Evolutionary conservation across 1,140 invertebrate species (phyloP).

Genomic region (Centruroides sculpturatus): DNA sequence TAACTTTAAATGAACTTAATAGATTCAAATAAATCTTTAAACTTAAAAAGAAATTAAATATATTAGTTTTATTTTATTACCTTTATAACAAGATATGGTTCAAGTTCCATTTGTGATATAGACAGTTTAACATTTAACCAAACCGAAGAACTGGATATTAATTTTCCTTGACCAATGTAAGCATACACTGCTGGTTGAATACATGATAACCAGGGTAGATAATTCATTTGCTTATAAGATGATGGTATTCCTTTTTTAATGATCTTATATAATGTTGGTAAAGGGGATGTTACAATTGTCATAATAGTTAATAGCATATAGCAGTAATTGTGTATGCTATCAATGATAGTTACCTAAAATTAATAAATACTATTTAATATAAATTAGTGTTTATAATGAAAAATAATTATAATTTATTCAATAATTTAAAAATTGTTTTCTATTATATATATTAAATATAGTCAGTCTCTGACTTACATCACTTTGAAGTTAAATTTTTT

Average conservation of each 20-base stretch:
- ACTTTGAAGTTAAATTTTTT: too few relatives aligned
- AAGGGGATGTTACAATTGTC: slow-evolving; percentile 3
- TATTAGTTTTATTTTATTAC: not conserved
- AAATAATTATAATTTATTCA: too few relatives aligned
- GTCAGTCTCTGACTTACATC: too few relatives aligned
- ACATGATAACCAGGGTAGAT: slow-evolving; percentile 6
- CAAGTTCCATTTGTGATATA: not conserved
- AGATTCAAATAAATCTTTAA: too few relatives aligned
- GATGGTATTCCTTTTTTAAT: slow-evolving; percentile 7
- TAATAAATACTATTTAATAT: too few relatives aligned
- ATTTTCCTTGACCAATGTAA: slow-evolving; percentile 4
- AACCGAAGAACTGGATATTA: slow-evolving; percentile 2
- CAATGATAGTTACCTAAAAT: not conserved
- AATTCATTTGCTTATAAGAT: not conserved
- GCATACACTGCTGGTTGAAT: slow-evolving; percentile 6
- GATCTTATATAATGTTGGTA: not conserved
- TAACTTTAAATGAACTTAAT: too few relatives aligned
- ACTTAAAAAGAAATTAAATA: too few relatives aligned
- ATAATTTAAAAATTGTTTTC: too few relatives aligned
- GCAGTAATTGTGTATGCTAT: slow-evolving; percentile 7
- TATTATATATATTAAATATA: too few relatives aligned
- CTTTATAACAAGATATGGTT: slow-evolving; percentile 4
- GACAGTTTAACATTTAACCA: slow-evolving; percentile 5
- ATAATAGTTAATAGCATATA: slow-evolving; percentile 2
- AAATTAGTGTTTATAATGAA: too few relatives aligned